Base-by-base conservation (phyloP, 2,888 invertebrate genomes). In the Carterocephalus palaemon region DNA sequence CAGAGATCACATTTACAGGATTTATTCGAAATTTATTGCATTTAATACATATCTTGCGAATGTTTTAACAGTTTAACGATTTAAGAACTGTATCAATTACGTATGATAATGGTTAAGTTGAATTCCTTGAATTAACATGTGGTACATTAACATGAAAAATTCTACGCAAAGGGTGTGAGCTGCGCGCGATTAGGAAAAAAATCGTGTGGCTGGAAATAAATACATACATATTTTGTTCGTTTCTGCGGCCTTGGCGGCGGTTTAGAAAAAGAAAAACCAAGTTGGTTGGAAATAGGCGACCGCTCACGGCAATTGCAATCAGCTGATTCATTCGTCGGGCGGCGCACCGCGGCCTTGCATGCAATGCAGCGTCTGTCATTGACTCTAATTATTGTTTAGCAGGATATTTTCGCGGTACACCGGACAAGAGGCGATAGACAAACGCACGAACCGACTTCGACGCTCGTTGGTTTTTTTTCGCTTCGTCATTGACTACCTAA, bases 321-420 rank as follows among this genome's bases (percentile, higher is more conserved):
- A 79, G 78, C 80, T 82, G 79, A 79, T 76, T 80, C 77, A 79
- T 67, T 69, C 66, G 64, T 43, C 67, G 62, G 66, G 62, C 62
- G 59, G 59, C 68, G 33, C 28, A 9, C 12, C 33, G 20, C 70
- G 71, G 75, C 75, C 75, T 72, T 73, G 74, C 71, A 66, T 70
- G 67, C 64, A 45, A 38, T 48, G 48, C 47, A 46, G 28, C 46
- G 39, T 33, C 54, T 56, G 54, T 54, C 56, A 56, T 53, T 56
- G 50, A 53, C 53, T 52, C 45, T 50, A 50, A 52, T 52, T 50
- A 50, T 47, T 43, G 40, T 36, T 45, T 45, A 48, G 41, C 34
- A 41, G 50, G 50, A 48, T 50, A 51, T 49, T 51, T 49, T 51
- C 36, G 41, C 47, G 47, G 37, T 22, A 29, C 15, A 31, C 6